These are phyloP conservation scores for Cenopis cana DNA, from an alignment of 2,888 invertebrate species.

Conservation along the genomic window DNA sequence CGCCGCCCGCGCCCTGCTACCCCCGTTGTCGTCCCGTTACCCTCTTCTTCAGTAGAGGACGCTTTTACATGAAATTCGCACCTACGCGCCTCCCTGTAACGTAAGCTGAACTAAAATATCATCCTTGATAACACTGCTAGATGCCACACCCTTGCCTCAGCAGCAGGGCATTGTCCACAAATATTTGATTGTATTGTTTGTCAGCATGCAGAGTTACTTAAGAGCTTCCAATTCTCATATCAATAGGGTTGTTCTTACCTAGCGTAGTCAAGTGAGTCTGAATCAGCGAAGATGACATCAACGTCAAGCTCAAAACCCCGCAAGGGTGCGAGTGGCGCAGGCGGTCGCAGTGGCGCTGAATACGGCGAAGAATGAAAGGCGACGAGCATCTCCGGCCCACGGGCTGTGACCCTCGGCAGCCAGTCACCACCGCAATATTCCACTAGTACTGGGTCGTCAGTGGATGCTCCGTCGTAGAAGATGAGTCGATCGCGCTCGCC, in stretches of 20 bases:
- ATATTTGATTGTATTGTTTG: too few relatives aligned
- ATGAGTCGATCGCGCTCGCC: constrained; percentile 93
- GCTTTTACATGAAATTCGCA: constrained; percentile 93
- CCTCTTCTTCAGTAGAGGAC: constrained; percentile 87
- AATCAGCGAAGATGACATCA: constrained; percentile 95
- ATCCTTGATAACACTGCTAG: too few relatives aligned
- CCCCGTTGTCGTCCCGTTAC: constrained; percentile 56
- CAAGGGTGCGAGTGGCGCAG: constrained; percentile 87
- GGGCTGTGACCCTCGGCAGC: constrained; percentile 89
- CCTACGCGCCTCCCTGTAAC: constrained; percentile 78
- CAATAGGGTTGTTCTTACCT: constrained; percentile 60
- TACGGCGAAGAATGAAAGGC: constrained; percentile 94
- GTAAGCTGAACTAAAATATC: neutral
- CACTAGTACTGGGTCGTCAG: constrained; percentile 93
- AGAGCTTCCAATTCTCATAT: too few relatives aligned
- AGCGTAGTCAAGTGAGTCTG: constrained; percentile 93
- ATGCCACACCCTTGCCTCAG: too few relatives aligned
- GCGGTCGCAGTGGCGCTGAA: constrained; percentile 89
- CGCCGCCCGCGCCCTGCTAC: constrained; percentile 88
- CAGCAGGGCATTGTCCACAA: too few relatives aligned
- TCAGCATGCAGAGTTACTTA: too few relatives aligned
- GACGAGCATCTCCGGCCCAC: constrained; percentile 93
- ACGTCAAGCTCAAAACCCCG: constrained; percentile 93
- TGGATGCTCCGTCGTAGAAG: constrained; percentile 93
- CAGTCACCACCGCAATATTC: constrained; percentile 95